Percentiles rank a stretch among this genome's conserved stretches.
These are phyloP conservation scores for Pelmatolapia mariae DNA, from an alignment of 2,113 vertebrate genomes.

Conservation along the genomic window DNA sequence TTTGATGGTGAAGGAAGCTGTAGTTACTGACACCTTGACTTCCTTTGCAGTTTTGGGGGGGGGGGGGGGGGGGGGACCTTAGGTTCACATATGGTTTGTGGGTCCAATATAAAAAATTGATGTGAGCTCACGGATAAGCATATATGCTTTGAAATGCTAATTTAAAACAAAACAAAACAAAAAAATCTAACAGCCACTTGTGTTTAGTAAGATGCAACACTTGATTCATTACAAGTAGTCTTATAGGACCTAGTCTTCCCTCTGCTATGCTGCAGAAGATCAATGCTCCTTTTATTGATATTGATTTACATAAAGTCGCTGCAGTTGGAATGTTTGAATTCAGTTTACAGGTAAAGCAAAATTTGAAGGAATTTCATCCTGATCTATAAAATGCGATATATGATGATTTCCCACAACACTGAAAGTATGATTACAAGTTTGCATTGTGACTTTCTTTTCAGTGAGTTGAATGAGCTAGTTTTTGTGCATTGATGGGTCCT, in stretches of 20 bases:
- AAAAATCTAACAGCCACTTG: background rate
- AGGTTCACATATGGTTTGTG: background rate
- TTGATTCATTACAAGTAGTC: background rate
- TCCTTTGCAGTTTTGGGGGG: background rate
- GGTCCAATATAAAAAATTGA: background rate
- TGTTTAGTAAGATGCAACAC: background rate
- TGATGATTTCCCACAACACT: background rate
- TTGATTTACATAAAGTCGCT: background rate
- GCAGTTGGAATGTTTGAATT: background rate
- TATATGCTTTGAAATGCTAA: background rate
- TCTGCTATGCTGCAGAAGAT: background rate
- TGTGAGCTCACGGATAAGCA: background rate
- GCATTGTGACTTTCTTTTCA: background rate
- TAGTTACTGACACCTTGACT: background rate
- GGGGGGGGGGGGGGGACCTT: background rate
- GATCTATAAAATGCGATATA: background rate
- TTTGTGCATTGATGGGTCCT: background rate
- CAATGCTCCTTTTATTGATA: background rate
- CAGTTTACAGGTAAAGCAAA: background rate
- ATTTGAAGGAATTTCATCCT: background rate
- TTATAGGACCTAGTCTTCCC: background rate
- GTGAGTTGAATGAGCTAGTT: background rate
- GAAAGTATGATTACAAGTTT: background rate
- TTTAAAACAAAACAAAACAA: accelerated
- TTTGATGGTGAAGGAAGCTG: background rate